These are phyloP conservation scores for Corvus moneduloides DNA, from an alignment of 2,113 vertebrate species.

Conservation along the genomic window DNA sequence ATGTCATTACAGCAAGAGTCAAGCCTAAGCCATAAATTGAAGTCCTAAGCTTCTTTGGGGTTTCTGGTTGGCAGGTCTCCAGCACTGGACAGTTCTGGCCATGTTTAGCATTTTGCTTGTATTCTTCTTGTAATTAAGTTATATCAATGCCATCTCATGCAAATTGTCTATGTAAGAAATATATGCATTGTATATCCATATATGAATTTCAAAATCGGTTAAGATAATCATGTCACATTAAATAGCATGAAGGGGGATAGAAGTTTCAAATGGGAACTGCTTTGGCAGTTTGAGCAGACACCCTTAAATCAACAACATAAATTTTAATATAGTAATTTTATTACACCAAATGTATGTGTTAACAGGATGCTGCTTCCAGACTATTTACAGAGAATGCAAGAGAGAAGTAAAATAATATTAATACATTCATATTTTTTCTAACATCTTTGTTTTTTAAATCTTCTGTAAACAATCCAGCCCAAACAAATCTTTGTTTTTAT, in stretches of 20 bases:
- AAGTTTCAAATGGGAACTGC: constrained; percentile 26
- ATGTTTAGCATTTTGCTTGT: constrained; percentile 2
- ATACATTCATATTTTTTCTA: not conserved
- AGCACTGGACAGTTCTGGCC: not conserved
- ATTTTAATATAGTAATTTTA: constrained; percentile 54
- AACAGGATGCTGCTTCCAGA: not conserved
- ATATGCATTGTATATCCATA: not conserved
- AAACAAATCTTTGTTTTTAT: constrained; percentile 38
- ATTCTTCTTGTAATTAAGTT: not conserved
- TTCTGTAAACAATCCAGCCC: constrained; percentile 27
- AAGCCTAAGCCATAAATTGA: not conserved
- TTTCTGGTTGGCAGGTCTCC: not conserved
- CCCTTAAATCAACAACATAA: constrained; percentile 48
- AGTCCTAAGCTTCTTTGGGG: not conserved
- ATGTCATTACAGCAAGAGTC: not conserved
- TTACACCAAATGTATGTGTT: constrained; percentile 13
- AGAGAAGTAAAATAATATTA: not conserved
- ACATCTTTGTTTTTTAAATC: constrained; percentile 2
- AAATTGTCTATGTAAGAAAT: not conserved
- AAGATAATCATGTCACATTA: constrained; percentile 29
- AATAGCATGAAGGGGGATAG: constrained; percentile 5
- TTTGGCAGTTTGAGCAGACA: constrained; percentile 36
- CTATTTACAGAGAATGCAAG: not conserved
- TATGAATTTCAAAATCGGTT: not conserved
- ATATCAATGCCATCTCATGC: not conserved